Base-by-base conservation (phyloP, 2,888 invertebrate genomes). In the Limnephilus lunatus region DNA sequence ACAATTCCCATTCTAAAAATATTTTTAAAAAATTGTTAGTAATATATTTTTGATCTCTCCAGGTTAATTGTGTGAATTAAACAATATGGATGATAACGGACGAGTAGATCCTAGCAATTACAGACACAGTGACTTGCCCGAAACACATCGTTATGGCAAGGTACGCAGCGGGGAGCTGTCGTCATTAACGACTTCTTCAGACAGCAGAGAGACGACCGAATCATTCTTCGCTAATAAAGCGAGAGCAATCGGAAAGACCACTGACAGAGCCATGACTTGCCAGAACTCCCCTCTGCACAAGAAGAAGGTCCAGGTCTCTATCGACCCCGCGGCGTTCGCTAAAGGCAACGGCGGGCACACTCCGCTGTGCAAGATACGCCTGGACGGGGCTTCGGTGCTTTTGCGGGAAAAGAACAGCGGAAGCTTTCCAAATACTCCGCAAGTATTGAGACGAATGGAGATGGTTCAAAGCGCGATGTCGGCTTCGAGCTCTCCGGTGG, bases 401-500 rank as follows among this genome's bases (percentile, higher is more conserved):
- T 25, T 93, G 89, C 80, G 93, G 81, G 53, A 94, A 93, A 94
- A 94, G 93, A 94, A 92, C 92, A 91, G 93, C 82, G 94, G 94
- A 9, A 94, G 94, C 48, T 95, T 95, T 80, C 95, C 95, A 3
- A 96, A 95, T 35, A 93, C 94, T 5, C 96, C 96, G 0, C 96
- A 96, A 86, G 91, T 95, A 2, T 93, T 94, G 1, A 94, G 96
- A 68, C 94, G 96, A 25, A 95, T 95, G 32, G 92, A 93, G 85
- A 85, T 93, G 19, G 80, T 92, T 12, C 96, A 96, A 0, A 96
- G 95, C n/a, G 93, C 93, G 0, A 94, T 96, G 0, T 96, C 96
- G 0, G 95, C 96, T 5, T 96, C 96, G 92, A 95, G 95, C 1
- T 96, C 96, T 0, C 96, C 96, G 0, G 96, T 96, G 0, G 94